Percentiles rank a stretch among this genome's conserved stretches.
phyloP scores from a whole-genome alignment of 2,888 invertebrate species.

The Mellilla xanthometata region DNA sequence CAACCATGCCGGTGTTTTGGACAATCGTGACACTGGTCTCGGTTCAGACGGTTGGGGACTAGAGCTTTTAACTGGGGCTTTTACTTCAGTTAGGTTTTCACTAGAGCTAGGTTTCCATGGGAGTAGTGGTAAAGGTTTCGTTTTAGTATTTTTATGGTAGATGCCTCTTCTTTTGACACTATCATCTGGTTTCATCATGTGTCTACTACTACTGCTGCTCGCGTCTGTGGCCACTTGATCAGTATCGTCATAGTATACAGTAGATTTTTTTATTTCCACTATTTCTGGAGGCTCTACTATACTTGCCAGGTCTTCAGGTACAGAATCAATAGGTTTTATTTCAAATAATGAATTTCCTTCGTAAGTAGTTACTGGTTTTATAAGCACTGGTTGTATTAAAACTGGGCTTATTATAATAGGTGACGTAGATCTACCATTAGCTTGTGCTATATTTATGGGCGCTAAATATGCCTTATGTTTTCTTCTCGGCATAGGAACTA shows the following conservation, averaged over 20 bases:
- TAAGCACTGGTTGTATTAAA: conserved; percentile 62
- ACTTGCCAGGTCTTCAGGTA: conserved; percentile 12
- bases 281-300: conserved; percentile 32
- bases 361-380: conserved; percentile 41
- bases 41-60: conserved; percentile 33
- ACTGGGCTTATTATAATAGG: conserved; percentile 70
- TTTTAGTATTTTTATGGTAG: conserved; percentile 61
- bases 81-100: conserved; percentile 40
- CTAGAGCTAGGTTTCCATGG: conserved; percentile 52
- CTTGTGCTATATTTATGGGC: conserved; percentile 55
- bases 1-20: conserved; percentile 62
- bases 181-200: too few relatives aligned
- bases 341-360: conserved; percentile 30
- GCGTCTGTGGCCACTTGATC: conserved; percentile 54
- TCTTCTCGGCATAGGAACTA: conserved; percentile 34
- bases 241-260: conserved; percentile 68
- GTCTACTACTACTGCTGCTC: conserved; percentile 30
- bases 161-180: conserved; percentile 44
- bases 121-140: conserved; percentile 53
- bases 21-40: conserved; percentile 51
- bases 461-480: conserved; percentile 53
- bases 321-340: conserved; percentile 23
- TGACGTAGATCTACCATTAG: conserved; percentile 41
- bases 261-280: conserved; percentile 43
- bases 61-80: conserved; percentile 35